phyloP scores from a whole-genome alignment of 2,113 vertebrate genomes.

The Charina bottae region DNA sequence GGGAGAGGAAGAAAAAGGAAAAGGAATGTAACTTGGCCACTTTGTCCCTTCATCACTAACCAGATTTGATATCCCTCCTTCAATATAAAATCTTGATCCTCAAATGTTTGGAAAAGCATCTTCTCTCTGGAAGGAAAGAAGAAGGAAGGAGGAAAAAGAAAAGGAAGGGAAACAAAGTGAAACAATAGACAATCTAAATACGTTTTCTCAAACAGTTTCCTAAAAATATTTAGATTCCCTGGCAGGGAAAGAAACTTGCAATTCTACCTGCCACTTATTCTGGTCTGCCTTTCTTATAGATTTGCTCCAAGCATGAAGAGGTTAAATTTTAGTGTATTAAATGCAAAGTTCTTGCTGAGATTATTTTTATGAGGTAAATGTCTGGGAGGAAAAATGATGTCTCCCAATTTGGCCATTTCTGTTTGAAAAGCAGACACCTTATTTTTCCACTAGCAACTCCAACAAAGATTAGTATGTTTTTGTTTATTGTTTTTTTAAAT shows the following conservation, averaged over 20 bases:
- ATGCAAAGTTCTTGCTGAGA: not conserved
- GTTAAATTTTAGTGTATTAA: constrained; percentile 23
- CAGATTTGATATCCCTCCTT: not conserved
- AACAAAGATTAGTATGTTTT: constrained; percentile 35
- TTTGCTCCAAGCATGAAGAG: constrained; percentile 21
- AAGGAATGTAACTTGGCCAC: not conserved
- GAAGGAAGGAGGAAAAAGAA: not conserved
- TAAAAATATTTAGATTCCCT: not conserved
- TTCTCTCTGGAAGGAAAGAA: not conserved
- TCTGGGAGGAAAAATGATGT: constrained; percentile 17
- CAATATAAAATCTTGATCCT: not conserved
- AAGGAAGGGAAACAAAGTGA: not conserved
- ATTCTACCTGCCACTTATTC: not conserved
- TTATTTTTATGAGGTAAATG: constrained; percentile 16
- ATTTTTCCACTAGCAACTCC: constrained; percentile 23
- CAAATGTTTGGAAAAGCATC: not conserved
- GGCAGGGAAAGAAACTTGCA: not conserved
- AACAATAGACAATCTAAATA: not conserved
- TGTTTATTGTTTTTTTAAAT: not conserved
- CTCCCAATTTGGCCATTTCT: constrained; percentile 40
- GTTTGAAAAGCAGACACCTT: constrained; percentile 29
- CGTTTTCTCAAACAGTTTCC: not conserved
- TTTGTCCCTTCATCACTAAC: not conserved
- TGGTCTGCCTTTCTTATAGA: not conserved
- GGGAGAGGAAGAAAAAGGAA: not conserved